Percentiles rank a stretch among this genome's conserved stretches.
Conservation (phyloP, 2,113 vertebrate species). For the Globicephala melas region DNA sequence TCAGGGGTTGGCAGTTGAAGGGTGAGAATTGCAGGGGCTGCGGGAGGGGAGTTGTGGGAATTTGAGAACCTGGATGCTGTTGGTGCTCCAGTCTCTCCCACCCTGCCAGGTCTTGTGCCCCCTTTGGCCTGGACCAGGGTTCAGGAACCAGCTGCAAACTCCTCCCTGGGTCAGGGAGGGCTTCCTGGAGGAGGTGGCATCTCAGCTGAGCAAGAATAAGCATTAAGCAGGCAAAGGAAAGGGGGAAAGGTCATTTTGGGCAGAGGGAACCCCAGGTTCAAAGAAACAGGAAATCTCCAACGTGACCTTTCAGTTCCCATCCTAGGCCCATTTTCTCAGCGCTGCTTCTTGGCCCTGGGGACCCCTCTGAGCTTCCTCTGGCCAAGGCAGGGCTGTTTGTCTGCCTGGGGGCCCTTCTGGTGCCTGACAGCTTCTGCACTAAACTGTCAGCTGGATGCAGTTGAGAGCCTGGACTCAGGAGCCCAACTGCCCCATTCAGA, state of each 20-base stretch:
- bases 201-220: neutral
- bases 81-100: neutral
- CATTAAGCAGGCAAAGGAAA: neutral
- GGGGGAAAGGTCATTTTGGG: neutral
- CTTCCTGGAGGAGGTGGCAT: neutral
- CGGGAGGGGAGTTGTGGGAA: neutral
- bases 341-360: neutral
- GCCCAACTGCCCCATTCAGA: accelerated
- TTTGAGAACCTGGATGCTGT: neutral
- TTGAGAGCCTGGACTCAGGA: neutral
- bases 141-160: neutral
- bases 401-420: neutral
- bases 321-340: neutral
- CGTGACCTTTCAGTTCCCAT: neutral
- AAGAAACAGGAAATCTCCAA: neutral
- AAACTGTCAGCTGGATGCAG: neutral
- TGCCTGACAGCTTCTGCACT: neutral
- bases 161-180: neutral
- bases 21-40: neutral
- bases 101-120: neutral
- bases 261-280: neutral
- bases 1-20: neutral
- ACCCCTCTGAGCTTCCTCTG: neutral
- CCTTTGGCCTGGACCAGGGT: neutral
- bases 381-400: neutral